Percentiles rank a stretch among this genome's conserved stretches.
phyloP scores from a whole-genome alignment of 2,888 invertebrate species.

The Ormyrus rosae region DNA sequence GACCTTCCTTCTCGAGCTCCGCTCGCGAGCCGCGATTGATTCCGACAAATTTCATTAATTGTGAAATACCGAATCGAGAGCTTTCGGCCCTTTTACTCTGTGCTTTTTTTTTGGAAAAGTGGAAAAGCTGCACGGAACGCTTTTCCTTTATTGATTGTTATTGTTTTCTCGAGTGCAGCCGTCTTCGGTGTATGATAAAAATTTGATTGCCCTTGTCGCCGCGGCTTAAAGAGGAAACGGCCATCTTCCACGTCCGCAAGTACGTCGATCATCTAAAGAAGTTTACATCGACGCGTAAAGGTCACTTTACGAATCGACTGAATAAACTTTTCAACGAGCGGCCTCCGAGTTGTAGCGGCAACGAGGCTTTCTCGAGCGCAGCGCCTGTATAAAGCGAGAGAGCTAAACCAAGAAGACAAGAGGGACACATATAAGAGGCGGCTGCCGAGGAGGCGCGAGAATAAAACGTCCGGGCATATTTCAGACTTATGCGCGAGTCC shows the following conservation, averaged over 20 bases:
- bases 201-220: too few relatives aligned
- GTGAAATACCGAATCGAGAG: not conserved
- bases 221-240: too few relatives aligned
- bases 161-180: too few relatives aligned
- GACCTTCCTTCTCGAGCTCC: slow-evolving; percentile 10
- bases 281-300: slow-evolving; percentile 19
- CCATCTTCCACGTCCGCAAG: too few relatives aligned
- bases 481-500: slow-evolving; percentile 66
- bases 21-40: not conserved
- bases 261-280: too few relatives aligned
- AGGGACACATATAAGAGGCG: slow-evolving; percentile 16
- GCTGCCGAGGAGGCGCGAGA: slow-evolving; percentile 44
- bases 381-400: slow-evolving; percentile 15
- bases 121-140: too few relatives aligned
- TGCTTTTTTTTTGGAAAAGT: too few relatives aligned
- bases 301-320: slow-evolving; percentile 11
- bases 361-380: not conserved
- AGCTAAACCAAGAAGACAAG: slow-evolving; percentile 38
- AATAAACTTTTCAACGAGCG: slow-evolving; percentile 27
- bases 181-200: too few relatives aligned
- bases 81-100: too few relatives aligned
- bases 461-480: slow-evolving; percentile 68
- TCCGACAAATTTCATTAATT: slow-evolving; percentile 12
- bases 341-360: not conserved
- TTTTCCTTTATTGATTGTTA: too few relatives aligned